A percentile compares a stretch with the other conserved stretches of the same genome.
phyloP scores from a whole-genome alignment of 2,888 invertebrate species.

The Unio delphinus region DNA sequence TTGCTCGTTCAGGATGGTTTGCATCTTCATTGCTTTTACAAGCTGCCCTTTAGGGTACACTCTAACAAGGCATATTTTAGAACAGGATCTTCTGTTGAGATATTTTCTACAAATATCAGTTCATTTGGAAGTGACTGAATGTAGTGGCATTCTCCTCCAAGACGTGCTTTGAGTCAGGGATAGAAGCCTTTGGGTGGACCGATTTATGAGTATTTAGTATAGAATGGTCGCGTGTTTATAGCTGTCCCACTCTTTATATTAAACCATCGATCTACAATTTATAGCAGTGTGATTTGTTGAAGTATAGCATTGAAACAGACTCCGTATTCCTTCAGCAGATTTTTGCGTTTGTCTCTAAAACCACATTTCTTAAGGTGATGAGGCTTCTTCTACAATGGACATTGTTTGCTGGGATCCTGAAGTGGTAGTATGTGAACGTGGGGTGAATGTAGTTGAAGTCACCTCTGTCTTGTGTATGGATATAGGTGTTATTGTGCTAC shows the following conservation, averaged over 20 bases:
- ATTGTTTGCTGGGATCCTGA: background rate
- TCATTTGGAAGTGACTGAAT: conserved; percentile 5
- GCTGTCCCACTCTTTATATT: conserved; percentile 5
- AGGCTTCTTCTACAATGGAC: conserved; percentile 7
- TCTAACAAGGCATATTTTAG: conserved; percentile 12
- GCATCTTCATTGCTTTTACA: background rate
- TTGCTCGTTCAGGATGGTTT: conserved; percentile 20
- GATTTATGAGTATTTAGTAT: background rate
- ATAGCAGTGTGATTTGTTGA: background rate
- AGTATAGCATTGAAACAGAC: conserved; percentile 4
- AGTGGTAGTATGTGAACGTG: too few relatives aligned
- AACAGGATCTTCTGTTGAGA: conserved; percentile 9
- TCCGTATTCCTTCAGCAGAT: conserved; percentile 4
- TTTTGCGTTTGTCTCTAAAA: conserved; percentile 2
- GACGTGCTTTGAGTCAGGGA: conserved; percentile 2
- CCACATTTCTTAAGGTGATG: conserved; percentile 1
- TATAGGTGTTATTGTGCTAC: too few relatives aligned
- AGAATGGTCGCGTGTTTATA: background rate
- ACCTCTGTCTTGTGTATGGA: too few relatives aligned
- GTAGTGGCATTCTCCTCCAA: conserved; percentile 3
- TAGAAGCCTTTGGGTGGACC: background rate
- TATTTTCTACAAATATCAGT: conserved; percentile 7
- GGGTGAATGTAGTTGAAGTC: too few relatives aligned
- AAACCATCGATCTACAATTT: background rate
- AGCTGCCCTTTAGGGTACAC: background rate